A percentile compares a stretch with the other conserved stretches of the same genome.
Evolutionary conservation across 2,888 invertebrate species (phyloP).

Genomic region (Hybos culiciformis): DNA sequence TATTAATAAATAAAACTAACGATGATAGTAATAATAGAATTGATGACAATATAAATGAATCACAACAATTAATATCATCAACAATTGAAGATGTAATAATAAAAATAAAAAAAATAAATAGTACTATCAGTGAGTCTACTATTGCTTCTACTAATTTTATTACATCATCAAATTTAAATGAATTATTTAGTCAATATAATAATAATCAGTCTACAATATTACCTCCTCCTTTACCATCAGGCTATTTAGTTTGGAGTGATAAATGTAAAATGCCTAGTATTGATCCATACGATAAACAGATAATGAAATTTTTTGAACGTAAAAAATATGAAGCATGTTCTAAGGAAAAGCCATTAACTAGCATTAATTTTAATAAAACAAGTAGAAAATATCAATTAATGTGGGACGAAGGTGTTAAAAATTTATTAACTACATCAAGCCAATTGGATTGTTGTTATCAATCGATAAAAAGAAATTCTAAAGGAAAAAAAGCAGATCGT

Average conservation of each 20-base stretch:
- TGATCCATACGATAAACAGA: constrained; percentile 43
- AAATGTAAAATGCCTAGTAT: constrained; percentile 49
- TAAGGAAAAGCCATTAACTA: constrained; percentile 26
- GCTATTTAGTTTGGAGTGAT: constrained; percentile 39
- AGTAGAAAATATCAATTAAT: constrained; percentile 23
- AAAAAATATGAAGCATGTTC: constrained; percentile 42
- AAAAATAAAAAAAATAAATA: not conserved
- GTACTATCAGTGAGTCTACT: not conserved
- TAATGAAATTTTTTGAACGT: constrained; percentile 39
- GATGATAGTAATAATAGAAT: no score
- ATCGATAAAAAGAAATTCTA: constrained; percentile 24
- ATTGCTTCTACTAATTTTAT: not conserved
- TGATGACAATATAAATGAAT: no score
- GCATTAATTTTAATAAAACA: constrained; percentile 21
- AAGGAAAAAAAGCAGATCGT: constrained; percentile 22
- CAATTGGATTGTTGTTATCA: constrained; percentile 29
- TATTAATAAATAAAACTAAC: no score
- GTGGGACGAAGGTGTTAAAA: constrained; percentile 22
- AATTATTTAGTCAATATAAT: no score
- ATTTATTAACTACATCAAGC: constrained; percentile 15
- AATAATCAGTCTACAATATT: no score
- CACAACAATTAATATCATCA: no score
- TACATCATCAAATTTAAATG: constrained; percentile 8
- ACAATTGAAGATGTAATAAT: no score
- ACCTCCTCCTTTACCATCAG: constrained; percentile 21